phyloP scores from a whole-genome alignment of 2,797 vertebrate genomes.

The Helostoma temminkii region DNA sequence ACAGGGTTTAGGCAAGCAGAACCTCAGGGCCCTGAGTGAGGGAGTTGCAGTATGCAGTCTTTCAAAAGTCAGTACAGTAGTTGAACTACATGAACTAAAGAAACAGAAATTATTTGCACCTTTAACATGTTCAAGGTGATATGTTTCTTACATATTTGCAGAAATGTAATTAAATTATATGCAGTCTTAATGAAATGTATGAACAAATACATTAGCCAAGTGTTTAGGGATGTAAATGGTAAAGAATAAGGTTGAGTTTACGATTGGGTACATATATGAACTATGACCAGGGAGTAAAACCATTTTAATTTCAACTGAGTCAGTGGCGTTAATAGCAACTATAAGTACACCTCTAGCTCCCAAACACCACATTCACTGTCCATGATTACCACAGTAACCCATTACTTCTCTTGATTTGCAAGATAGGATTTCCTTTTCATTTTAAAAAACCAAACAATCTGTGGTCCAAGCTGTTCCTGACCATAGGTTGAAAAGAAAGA shows the following conservation, averaged over 20 bases:
- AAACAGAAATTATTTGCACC: too few relatives aligned
- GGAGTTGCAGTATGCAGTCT: background rate
- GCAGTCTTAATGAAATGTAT: too few relatives aligned
- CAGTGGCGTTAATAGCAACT: too few relatives aligned
- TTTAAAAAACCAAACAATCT: slow-evolving; percentile 7
- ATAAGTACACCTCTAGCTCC: too few relatives aligned
- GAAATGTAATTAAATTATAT: background rate
- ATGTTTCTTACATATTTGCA: too few relatives aligned
- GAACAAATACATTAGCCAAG: too few relatives aligned
- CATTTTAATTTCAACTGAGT: too few relatives aligned
- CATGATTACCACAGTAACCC: background rate
- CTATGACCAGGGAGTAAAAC: too few relatives aligned
- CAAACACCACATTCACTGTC: background rate
- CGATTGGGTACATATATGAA: background rate
- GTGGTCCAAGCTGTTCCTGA: too few relatives aligned
- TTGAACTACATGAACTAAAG: background rate
- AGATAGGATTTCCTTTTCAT: background rate
- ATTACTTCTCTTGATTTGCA: background rate
- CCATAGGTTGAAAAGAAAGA: background rate
- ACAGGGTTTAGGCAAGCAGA: slow-evolving; percentile 7
- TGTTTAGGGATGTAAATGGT: background rate
- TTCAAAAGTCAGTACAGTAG: slow-evolving; percentile 2
- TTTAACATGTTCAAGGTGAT: background rate
- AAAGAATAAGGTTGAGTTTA: background rate
- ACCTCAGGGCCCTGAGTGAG: background rate